phyloP scores from a whole-genome alignment of 2,113 vertebrate species.

The Falcunculus frontatus region DNA sequence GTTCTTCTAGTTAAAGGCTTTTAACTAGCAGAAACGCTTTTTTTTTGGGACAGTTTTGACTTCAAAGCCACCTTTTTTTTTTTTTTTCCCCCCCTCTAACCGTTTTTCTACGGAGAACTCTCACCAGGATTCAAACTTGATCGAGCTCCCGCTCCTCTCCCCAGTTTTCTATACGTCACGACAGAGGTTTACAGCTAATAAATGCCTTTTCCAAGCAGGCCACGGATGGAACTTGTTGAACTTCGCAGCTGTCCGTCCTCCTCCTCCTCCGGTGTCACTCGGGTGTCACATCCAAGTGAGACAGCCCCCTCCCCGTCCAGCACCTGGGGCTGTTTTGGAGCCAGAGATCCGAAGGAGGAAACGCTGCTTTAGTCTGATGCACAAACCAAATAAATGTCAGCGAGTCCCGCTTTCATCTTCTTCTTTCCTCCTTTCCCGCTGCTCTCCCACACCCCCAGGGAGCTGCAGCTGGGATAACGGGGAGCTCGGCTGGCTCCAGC shows the following conservation, averaged over 20 bases:
- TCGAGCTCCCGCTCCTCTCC: not conserved
- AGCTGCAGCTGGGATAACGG: not conserved
- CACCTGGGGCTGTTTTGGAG: not conserved
- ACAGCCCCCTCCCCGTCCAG: not conserved
- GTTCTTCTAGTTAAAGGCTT: conserved; percentile 46
- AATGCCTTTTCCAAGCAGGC: conserved; percentile 39
- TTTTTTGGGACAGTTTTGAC: not conserved
- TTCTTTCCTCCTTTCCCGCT: not conserved
- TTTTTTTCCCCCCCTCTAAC: not conserved
- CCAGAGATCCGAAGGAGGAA: conserved; percentile 6
- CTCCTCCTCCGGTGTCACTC: not conserved
- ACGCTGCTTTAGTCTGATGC: not conserved
- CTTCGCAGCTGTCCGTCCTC: not conserved
- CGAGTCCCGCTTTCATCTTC: not conserved
- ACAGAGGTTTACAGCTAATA: conserved; percentile 51
- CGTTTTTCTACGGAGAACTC: conserved; percentile 28
- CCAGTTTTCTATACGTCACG: not conserved
- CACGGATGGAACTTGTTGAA: not conserved
- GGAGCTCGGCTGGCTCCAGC: not conserved
- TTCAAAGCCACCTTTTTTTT: not conserved
- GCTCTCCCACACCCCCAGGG: not conserved
- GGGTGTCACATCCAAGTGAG: not conserved
- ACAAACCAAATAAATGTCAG: conserved; percentile 23
- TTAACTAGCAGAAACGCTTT: not conserved
- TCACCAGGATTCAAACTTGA: not conserved